Evolutionary conservation across 2,113 vertebrate species (phyloP).

Genomic region (Eonycteris spelaea): DNA sequence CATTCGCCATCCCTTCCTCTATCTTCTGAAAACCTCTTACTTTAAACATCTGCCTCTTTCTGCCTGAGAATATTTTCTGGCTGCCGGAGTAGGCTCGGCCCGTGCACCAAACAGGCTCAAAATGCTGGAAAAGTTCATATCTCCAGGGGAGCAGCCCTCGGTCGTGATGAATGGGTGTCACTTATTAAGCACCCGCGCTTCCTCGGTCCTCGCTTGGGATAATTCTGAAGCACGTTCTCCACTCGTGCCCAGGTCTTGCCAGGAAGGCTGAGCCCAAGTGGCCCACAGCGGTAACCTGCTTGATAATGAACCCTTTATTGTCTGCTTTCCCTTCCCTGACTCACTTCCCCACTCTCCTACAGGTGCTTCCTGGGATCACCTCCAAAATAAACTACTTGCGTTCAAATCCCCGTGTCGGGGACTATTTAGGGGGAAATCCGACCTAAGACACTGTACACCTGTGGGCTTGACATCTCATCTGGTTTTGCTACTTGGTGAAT

Average conservation of each 20-base stretch:
- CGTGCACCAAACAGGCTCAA: not conserved
- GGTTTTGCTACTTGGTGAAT: not conserved
- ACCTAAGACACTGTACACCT: not conserved
- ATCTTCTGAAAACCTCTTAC: not conserved
- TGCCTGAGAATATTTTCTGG: not conserved
- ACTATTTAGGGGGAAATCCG: not conserved
- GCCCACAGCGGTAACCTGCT: not conserved
- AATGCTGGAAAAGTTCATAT: not conserved
- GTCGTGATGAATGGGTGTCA: not conserved
- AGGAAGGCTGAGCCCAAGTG: not conserved
- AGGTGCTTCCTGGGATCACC: not conserved
- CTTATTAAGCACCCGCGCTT: not conserved
- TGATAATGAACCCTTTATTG: not conserved
- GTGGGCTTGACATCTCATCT: not conserved
- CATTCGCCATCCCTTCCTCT: accelerated
- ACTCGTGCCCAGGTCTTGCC: not conserved
- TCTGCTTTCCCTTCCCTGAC: not conserved
- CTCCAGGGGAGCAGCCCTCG: not conserved
- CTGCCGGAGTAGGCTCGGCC: not conserved
- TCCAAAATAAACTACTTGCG: conserved; percentile 9
- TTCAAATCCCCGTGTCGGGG: not conserved
- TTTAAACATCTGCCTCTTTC: not conserved
- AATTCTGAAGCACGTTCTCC: not conserved
- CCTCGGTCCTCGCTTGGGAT: too few species aligned
- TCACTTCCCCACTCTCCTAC: not conserved